Base-by-base conservation (phyloP, 2,888 invertebrate genomes). In the Meganola albula region DNA sequence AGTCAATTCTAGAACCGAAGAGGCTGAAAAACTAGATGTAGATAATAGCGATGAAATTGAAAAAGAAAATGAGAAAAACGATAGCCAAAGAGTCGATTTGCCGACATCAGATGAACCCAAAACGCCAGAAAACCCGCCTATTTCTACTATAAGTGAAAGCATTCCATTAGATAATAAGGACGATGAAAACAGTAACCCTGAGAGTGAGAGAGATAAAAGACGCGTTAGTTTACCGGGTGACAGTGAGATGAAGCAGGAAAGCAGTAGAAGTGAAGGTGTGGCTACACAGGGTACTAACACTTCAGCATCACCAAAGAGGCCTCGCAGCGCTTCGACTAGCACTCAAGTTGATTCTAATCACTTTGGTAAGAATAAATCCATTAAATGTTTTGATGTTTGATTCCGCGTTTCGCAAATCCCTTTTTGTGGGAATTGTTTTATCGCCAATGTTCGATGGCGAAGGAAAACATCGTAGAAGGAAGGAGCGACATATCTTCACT, bases 301-400 rank as follows among this genome's bases (percentile, higher is more conserved):
- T 38, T 67, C 76, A 30, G 62, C 78, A 20, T 91, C 92, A 16
- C 92, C 92, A 39, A 91, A 91, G 73, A 85, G 93, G 75, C 93
- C 93, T 34, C 89, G 92, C 63, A 93, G 92, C 79, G 90, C 93
- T 47, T 92, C 93, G 20, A 92, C 93, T 25, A 92, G 92, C 49
- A 93, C 93, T 5, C 94, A 94, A 88, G 93, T 94, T 54, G 94
- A 95, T 74, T 91, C 92, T 26, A 92, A 92, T 86, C 92, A 93
- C 80, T 94, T 94, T 63, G 93, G 94, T 94, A 83, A 88, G 88
- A 61, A 1, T 10, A 2, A 12, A 7, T 1, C 7, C 5, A 2
- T 6, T n/a, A 10, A 28, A 10, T 24, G 2, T 16, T 2, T 31
- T 27, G 4, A 2, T 11, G 10, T 22, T 23, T 40, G 8, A n/a